Conservation (phyloP, 1,140 invertebrate species). For the Drosophila elegans region DNA sequence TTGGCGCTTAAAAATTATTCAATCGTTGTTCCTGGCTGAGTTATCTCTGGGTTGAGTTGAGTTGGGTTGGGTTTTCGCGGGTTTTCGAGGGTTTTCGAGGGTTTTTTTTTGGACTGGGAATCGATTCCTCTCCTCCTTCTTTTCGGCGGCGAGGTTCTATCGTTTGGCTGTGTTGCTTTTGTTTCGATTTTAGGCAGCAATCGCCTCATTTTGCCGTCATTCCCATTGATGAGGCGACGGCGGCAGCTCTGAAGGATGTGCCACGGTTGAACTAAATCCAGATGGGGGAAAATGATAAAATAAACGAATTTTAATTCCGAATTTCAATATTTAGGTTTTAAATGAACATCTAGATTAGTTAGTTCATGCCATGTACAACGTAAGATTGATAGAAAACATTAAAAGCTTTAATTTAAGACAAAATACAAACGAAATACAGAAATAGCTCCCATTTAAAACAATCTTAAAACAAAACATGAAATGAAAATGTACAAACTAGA, state of each 20-base stretch:
- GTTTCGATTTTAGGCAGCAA: conserved; percentile 84
- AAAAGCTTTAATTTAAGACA: conserved; percentile 28
- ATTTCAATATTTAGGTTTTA: neutral
- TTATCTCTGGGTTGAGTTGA: conserved; percentile 12
- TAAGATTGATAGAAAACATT: conserved; percentile 30
- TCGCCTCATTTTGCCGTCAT: conserved; percentile 87
- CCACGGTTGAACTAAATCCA: conserved; percentile 93
- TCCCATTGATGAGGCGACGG: conserved; percentile 99
- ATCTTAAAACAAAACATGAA: conserved; percentile 40
- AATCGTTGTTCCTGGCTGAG: conserved; percentile 56
- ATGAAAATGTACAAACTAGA: conserved; percentile 45
- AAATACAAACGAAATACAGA: conserved; percentile 31
- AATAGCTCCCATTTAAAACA: conserved; percentile 43
- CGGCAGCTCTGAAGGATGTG: conserved; percentile 98
- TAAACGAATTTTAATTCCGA: conserved; percentile 19
- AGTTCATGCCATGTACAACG: conserved; percentile 29
- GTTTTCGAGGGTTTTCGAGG: conserved; percentile 13
- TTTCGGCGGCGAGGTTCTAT: conserved; percentile 25
- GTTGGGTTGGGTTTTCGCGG: conserved; percentile 6
- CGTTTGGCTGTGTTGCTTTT: conserved; percentile 49
- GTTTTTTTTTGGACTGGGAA: conserved; percentile 16
- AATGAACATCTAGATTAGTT: conserved; percentile 20
- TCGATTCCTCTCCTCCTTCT: conserved; percentile 6
- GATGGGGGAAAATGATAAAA: conserved; percentile 3
- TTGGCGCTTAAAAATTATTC: conserved; percentile 61